Conservation (phyloP, 2,888 invertebrate genomes). For the Folsomia candida region DNA sequence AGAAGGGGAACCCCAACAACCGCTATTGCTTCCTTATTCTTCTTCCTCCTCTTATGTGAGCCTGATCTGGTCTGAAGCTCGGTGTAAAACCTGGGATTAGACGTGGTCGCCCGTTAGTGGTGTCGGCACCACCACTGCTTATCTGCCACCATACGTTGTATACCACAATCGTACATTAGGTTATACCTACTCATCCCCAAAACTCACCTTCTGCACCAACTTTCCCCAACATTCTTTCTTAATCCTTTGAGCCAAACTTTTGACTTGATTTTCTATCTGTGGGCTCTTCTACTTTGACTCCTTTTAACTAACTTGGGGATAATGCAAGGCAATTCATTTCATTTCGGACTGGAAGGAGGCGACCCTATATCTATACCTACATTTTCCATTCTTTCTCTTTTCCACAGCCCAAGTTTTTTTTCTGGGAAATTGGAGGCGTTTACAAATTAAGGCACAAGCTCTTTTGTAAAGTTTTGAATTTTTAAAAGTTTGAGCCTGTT, state of each 20-base stretch:
- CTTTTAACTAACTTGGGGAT: neutral
- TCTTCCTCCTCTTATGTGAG: neutral
- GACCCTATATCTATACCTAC: too few species aligned
- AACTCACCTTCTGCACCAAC: neutral
- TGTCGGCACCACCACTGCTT: neutral
- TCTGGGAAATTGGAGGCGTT: neutral
- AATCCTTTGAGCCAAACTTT: conserved; percentile 9
- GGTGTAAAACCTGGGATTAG: neutral
- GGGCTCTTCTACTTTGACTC: neutral
- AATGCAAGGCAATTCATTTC: neutral
- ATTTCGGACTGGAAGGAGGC: too few species aligned
- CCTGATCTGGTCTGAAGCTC: neutral
- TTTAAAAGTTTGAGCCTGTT: neutral
- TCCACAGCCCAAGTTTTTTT: too few species aligned
- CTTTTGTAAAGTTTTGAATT: neutral
- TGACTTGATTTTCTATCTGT: conserved; percentile 4
- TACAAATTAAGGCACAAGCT: neutral
- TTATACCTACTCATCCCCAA: neutral
- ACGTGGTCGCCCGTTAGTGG: neutral
- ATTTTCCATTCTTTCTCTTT: too few species aligned
- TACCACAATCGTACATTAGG: neutral
- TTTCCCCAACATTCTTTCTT: neutral
- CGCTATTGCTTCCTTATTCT: neutral
- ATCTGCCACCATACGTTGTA: neutral
- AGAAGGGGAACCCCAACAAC: neutral